Percentiles rank a stretch among this genome's conserved stretches.
Conservation (phyloP, 1,140 invertebrate species). For the Elysia chlorotica region DNA sequence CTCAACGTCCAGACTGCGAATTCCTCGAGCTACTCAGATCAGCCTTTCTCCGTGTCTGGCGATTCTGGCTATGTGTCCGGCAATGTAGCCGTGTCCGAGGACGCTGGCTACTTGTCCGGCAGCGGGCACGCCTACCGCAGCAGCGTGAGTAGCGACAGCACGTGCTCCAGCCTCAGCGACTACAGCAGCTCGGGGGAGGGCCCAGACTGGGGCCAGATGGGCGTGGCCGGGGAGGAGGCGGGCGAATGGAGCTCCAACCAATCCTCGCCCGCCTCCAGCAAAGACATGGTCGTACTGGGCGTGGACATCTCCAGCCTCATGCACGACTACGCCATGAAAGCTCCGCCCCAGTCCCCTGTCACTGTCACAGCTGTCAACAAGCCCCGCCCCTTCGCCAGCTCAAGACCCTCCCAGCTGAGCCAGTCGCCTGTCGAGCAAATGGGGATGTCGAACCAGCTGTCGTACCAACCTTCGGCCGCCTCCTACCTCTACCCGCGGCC, state of each 20-base stretch:
- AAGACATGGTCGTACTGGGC: conserved; percentile 59
- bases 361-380: not conserved
- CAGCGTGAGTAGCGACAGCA: not conserved
- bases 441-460: too few relatives aligned
- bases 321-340: conserved; percentile 41
- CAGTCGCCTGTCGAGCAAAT: too few relatives aligned
- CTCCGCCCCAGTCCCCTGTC: not conserved
- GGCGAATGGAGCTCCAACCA: too few relatives aligned
- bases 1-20: not conserved
- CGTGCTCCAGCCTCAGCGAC: not conserved
- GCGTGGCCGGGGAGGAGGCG: too few relatives aligned
- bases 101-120: not conserved
- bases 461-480: not conserved
- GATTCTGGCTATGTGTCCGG: too few relatives aligned
- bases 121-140: not conserved
- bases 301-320: conserved; percentile 61
- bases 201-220: conserved; percentile 9
- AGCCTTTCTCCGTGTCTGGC: not conserved
- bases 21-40: not conserved
- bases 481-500: not conserved
- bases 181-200: not conserved
- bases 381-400: not conserved
- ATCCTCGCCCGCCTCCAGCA: too few relatives aligned
- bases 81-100: too few relatives aligned
- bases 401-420: too few relatives aligned